Evolutionary conservation across 2,888 invertebrate genomes (phyloP).

Genomic region (Oithona nana): DNA sequence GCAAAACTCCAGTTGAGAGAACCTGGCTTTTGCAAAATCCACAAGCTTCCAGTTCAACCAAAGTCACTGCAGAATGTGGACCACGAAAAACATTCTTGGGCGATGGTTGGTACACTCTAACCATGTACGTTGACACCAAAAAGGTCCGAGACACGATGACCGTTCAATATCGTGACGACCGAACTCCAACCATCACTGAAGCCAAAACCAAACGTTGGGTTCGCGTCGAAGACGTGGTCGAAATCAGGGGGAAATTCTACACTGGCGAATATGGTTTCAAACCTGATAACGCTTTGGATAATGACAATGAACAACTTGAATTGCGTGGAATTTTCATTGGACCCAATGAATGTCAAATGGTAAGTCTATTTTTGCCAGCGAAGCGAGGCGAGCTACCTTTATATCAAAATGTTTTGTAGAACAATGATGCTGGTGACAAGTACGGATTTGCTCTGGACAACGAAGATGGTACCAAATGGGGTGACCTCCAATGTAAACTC

Average conservation of each 20-base stretch:
- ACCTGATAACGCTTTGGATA: background rate
- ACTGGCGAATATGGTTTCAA: background rate
- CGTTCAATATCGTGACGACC: background rate
- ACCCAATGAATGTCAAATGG: background rate
- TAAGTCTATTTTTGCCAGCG: background rate
- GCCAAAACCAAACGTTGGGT: background rate
- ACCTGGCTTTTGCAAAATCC: constrained; percentile 4
- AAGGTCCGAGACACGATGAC: background rate
- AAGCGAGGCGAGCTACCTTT: background rate
- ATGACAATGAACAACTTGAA: background rate
- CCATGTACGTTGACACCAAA: background rate
- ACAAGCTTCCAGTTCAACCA: background rate
- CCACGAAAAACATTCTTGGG: background rate
- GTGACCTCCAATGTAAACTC: background rate
- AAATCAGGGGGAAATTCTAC: background rate
- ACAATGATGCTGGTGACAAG: background rate
- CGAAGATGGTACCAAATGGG: background rate
- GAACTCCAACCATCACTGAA: background rate
- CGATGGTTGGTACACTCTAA: background rate
- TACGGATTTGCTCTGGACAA: background rate
- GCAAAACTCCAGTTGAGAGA: background rate
- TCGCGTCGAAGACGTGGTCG: background rate
- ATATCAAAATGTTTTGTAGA: background rate
- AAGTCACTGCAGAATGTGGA: background rate
- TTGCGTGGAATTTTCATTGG: background rate